phyloP scores from a whole-genome alignment of 2,797 vertebrate species.

The Phyllotis vaccarum region DNA sequence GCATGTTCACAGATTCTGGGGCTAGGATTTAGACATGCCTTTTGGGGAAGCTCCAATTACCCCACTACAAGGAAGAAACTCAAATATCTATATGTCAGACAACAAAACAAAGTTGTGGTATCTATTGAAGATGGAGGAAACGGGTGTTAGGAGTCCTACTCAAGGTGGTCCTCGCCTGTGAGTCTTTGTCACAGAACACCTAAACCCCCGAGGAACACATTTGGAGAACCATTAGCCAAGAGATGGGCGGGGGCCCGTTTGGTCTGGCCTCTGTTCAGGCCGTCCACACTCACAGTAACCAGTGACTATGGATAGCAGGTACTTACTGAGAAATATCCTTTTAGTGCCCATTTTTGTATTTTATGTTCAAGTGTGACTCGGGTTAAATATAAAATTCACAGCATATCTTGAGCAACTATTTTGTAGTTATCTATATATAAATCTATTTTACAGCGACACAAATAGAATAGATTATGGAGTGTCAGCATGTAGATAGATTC shows the following conservation, averaged over 20 bases:
- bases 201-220: background rate
- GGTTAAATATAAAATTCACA: conserved; percentile 86
- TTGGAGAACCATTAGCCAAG: background rate
- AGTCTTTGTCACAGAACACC: background rate
- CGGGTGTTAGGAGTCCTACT: background rate
- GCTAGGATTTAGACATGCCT: background rate
- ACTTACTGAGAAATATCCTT: conserved; percentile 61
- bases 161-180: background rate
- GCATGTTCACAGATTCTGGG: background rate
- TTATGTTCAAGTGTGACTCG: conserved; percentile 77
- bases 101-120: background rate
- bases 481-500: conserved; percentile 85
- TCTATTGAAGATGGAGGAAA: background rate
- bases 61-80: background rate
- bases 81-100: background rate
- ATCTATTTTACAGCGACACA: conserved; percentile 84
- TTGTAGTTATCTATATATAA: conserved; percentile 86
- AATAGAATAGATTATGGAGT: conserved; percentile 86
- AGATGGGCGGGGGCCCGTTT: background rate
- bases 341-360: conserved; percentile 74
- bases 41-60: background rate
- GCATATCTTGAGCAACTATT: conserved; percentile 85
- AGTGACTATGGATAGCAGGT: background rate
- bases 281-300: background rate
- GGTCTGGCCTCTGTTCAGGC: background rate